phyloP scores from a whole-genome alignment of 2,888 invertebrate genomes.

The Dinocampus coccinellae region DNA sequence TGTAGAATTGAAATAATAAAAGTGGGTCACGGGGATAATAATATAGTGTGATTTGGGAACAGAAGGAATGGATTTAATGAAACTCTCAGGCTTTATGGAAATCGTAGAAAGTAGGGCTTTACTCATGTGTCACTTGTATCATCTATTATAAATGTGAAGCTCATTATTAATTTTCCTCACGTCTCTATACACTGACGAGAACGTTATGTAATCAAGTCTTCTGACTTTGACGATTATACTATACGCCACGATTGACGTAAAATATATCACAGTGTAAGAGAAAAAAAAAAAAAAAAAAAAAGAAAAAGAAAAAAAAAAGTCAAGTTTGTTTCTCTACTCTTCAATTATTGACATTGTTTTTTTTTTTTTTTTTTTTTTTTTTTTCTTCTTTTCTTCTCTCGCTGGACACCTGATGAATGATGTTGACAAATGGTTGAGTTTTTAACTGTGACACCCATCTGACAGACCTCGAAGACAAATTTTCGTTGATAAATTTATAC shows the following conservation, averaged over 20 bases:
- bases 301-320: not conserved
- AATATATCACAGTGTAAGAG: not conserved
- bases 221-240: constrained; percentile 4
- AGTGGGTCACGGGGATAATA: not conserved
- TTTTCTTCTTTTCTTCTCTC: too few relatives aligned
- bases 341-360: not conserved
- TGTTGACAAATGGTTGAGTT: not conserved
- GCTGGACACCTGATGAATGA: not conserved
- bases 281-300: not conserved
- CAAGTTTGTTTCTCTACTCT: not conserved
- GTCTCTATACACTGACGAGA: constrained; percentile 22
- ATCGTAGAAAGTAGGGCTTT: constrained; percentile 40
- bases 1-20: not conserved
- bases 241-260: not conserved
- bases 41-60: not conserved
- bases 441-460: constrained; percentile 6
- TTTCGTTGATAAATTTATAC: not conserved
- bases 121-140: constrained; percentile 11
- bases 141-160: constrained; percentile 19
- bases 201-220: constrained; percentile 19
- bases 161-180: constrained; percentile 8
- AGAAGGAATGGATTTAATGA: constrained; percentile 26
- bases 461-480: not conserved
- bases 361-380: not conserved
- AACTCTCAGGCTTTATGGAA: constrained; percentile 43